phyloP scores from a whole-genome alignment of 2,797 vertebrate genomes.

The Saxicola maurus region DNA sequence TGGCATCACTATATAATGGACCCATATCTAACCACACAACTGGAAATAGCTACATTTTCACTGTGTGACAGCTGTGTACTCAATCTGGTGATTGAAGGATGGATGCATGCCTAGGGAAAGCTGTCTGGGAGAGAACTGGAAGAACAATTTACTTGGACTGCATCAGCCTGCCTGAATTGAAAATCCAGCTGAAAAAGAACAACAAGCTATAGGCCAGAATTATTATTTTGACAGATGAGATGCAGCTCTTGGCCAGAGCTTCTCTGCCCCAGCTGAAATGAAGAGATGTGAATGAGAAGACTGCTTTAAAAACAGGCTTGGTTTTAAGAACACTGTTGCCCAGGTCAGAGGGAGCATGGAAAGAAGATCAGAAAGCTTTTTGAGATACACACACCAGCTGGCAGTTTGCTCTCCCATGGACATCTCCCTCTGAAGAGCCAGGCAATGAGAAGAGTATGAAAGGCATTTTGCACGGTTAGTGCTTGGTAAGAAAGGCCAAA shows the following conservation, averaged over 20 bases:
- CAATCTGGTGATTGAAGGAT: slow-evolving; percentile 27
- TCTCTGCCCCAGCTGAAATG: background rate
- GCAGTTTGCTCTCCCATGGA: background rate
- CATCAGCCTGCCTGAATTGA: background rate
- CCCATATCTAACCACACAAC: background rate
- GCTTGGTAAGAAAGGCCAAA: background rate
- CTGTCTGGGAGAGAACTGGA: slow-evolving; percentile 30
- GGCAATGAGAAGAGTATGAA: background rate
- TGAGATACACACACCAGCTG: background rate
- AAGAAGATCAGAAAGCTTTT: background rate
- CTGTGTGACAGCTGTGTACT: slow-evolving; percentile 39
- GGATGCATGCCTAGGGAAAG: slow-evolving; percentile 17
- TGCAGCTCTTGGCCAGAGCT: background rate
- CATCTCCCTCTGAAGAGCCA: background rate
- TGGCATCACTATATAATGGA: background rate
- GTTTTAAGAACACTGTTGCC: background rate
- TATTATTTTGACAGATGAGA: background rate
- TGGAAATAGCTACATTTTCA: slow-evolving; percentile 26
- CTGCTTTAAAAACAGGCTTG: background rate
- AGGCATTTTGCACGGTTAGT: background rate
- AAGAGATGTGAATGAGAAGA: background rate
- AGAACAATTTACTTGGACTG: slow-evolving; percentile 26
- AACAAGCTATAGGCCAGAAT: slow-evolving; percentile 22
- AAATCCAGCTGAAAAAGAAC: slow-evolving; percentile 30
- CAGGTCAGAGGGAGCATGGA: background rate